Evolutionary conservation across 2,113 vertebrate species (phyloP).

Genomic region (Trematocara marginatum): DNA sequence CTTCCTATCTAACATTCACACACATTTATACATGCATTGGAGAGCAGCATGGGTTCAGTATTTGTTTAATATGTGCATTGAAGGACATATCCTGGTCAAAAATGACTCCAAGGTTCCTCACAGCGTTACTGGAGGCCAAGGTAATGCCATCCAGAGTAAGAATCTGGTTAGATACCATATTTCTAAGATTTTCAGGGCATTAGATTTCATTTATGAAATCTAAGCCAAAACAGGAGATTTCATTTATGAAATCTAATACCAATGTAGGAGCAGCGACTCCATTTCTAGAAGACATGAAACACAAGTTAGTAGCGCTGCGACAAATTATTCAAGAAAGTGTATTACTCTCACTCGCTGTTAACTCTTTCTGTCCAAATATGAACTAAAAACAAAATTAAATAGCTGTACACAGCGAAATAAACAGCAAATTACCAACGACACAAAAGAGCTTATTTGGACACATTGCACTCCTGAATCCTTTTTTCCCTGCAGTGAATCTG

Average conservation of each 20-base stretch:
- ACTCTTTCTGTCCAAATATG: not conserved
- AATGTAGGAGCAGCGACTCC: not conserved
- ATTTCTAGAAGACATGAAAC: not conserved
- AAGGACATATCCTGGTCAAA: too few relatives aligned
- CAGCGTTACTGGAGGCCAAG: too few relatives aligned
- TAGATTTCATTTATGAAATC: not conserved
- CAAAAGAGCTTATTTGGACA: constrained; percentile 45
- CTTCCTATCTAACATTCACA: too few relatives aligned
- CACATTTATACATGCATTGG: too few relatives aligned
- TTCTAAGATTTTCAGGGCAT: too few relatives aligned
- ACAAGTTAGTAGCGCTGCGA: not conserved
- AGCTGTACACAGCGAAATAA: constrained; percentile 25
- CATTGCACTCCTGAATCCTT: constrained; percentile 11
- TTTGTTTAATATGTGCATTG: too few relatives aligned
- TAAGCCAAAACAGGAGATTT: too few relatives aligned
- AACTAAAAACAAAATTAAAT: not conserved
- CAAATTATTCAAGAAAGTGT: not conserved
- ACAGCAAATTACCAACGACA: not conserved
- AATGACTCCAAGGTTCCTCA: too few relatives aligned
- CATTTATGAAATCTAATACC: not conserved
- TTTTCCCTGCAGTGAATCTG: constrained; percentile 19
- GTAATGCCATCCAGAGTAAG: too few relatives aligned
- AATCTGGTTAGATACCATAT: too few relatives aligned
- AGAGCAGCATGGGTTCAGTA: too few relatives aligned
- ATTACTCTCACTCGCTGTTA: not conserved